Evolutionary conservation across 2,113 vertebrate genomes (phyloP).

Genomic region (Sinocyclocheilus anshuiensis): DNA sequence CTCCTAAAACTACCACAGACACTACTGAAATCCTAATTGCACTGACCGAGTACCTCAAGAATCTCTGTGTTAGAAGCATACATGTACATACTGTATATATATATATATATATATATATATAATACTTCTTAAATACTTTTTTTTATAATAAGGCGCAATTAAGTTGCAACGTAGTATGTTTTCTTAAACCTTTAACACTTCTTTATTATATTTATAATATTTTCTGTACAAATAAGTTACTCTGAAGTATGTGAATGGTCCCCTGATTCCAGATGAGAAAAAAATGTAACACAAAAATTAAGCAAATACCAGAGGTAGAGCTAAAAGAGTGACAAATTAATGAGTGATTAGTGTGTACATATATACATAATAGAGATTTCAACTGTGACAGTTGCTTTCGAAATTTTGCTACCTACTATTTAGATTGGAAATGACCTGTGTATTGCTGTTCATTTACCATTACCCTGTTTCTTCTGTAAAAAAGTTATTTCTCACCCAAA

Average conservation of each 20-base stretch:
- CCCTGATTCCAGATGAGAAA: constrained; percentile 36
- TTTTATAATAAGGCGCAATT: constrained; percentile 36
- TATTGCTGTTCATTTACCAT: neutral
- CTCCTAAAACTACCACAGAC: neutral
- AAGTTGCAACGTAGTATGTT: constrained; percentile 19
- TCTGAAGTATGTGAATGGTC: constrained; percentile 36
- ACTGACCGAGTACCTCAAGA: constrained; percentile 3
- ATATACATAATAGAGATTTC: constrained; percentile 16
- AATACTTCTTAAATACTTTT: neutral
- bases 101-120: neutral
- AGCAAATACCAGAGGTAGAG: constrained; percentile 39
- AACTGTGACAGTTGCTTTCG: neutral
- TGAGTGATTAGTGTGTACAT: constrained; percentile 16
- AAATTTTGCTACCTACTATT: neutral
- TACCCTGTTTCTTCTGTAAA: neutral
- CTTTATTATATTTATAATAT: constrained; percentile 37
- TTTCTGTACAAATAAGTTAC: constrained; percentile 56
- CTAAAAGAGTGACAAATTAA: neutral
- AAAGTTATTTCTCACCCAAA: neutral
- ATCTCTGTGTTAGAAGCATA: neutral
- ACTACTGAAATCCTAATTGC: neutral
- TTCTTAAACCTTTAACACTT: neutral
- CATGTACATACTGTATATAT: neutral
- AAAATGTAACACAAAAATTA: neutral
- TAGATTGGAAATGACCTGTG: neutral